Percentiles rank a stretch among this genome's conserved stretches.
Conservation (phyloP, 2,113 vertebrate species). For the Vidua macroura region DNA sequence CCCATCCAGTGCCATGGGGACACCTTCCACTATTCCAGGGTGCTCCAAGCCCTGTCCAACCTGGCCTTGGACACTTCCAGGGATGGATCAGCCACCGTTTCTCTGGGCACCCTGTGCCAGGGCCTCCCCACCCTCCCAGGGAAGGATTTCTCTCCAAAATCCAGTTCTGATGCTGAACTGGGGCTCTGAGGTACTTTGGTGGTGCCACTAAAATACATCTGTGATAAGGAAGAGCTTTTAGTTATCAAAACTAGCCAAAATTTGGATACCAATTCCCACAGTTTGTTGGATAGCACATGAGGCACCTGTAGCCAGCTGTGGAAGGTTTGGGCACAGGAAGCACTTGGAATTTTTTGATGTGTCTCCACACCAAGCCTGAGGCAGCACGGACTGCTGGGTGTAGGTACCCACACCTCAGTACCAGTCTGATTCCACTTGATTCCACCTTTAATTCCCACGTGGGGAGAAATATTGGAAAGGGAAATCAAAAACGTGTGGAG, state of each 20-base stretch:
- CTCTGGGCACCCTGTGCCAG: neutral
- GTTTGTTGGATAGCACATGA: neutral
- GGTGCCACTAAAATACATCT: neutral
- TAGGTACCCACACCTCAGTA: accelerated
- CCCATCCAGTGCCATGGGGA: neutral
- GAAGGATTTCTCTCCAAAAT: neutral
- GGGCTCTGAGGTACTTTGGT: neutral
- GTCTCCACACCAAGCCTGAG: neutral
- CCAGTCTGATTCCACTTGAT: neutral
- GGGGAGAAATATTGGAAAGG: neutral
- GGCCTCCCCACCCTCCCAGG: neutral
- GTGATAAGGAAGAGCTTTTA: neutral
- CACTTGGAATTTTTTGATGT: neutral
- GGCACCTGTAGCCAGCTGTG: neutral
- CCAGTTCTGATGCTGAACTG: neutral
- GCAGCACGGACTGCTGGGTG: accelerated
- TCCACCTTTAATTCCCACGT: neutral
- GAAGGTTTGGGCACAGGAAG: neutral
- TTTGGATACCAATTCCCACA: neutral
- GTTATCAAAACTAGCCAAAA: neutral
- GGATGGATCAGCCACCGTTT: neutral
- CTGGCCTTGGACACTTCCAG: neutral
- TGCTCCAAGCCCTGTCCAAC: neutral
- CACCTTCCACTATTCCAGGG: neutral
- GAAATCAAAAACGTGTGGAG: neutral